Evolutionary conservation across 2,888 invertebrate species (phyloP).

Genomic region (Iselma pallidipennis): DNA sequence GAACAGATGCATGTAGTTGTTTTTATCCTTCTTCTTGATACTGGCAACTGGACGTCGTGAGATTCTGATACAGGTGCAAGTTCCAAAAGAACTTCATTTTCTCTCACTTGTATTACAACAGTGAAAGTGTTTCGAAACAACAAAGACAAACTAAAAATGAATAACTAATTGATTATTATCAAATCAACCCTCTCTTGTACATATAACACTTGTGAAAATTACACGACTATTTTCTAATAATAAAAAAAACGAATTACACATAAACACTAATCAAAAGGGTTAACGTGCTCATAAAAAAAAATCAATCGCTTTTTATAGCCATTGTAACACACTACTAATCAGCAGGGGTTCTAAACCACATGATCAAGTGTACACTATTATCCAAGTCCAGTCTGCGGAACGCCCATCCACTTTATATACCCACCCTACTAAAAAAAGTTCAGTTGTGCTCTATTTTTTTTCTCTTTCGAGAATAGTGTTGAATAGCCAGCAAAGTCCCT

Average conservation of each 20-base stretch:
- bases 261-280: not conserved
- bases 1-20: too few species aligned
- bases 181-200: not conserved
- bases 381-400: not conserved
- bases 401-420: not conserved
- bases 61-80: conserved; percentile 26
- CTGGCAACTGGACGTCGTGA: conserved; percentile 30
- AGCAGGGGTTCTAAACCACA: not conserved
- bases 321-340: not conserved
- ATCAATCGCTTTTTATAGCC: not conserved
- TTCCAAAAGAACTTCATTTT: too few species aligned
- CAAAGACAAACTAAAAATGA: not conserved
- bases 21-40: too few species aligned
- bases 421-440: not conserved
- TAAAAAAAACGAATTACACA: not conserved
- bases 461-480: not conserved
- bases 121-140: too few species aligned
- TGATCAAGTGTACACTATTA: not conserved
- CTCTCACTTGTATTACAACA: not conserved
- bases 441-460: not conserved
- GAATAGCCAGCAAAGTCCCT: not conserved
- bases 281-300: not conserved
- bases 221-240: not conserved
- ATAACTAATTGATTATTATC: not conserved
- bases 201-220: not conserved